Conservation (phyloP, 1,140 invertebrate species). For the Campoletis sonorensis region DNA sequence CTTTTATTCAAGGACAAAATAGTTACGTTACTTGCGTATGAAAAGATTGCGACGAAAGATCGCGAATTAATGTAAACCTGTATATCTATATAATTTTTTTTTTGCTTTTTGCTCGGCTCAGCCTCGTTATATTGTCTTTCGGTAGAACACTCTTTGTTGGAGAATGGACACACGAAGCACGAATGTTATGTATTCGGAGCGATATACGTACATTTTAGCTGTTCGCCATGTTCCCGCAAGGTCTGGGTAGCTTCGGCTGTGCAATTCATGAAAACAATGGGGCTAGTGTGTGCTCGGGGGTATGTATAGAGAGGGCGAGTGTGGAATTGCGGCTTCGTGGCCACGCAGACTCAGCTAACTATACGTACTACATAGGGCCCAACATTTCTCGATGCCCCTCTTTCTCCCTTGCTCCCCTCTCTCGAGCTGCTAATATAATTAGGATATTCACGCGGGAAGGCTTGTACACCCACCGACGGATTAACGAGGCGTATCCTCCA, state of each 20-base stretch:
- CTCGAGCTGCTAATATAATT: conserved; percentile 62
- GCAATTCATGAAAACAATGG: conserved; percentile 39
- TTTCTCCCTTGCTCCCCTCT: not conserved
- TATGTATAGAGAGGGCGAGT: conserved; percentile 13
- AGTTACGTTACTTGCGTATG: not conserved
- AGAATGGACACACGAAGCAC: conserved; percentile 17
- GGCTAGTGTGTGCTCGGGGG: not conserved
- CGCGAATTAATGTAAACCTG: conserved; percentile 34
- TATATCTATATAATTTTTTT: not conserved
- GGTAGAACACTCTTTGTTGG: conserved; percentile 6
- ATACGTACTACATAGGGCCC: conserved; percentile 14
- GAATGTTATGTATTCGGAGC: conserved; percentile 2
- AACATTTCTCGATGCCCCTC: conserved; percentile 26
- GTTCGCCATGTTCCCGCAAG: conserved; percentile 29
- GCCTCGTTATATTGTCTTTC: conserved; percentile 15
- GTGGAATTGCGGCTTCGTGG: conserved; percentile 42
- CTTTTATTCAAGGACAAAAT: not conserved
- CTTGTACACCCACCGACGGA: conserved; percentile 58
- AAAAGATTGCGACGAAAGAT: conserved; percentile 37
- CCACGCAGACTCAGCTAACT: not conserved
- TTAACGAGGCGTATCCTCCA: conserved; percentile 65
- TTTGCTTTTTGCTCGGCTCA: not conserved
- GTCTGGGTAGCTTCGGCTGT: not conserved
- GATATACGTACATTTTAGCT: conserved; percentile 7
- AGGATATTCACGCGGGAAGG: conserved; percentile 61